These are phyloP conservation scores for Euschistus heros DNA, from an alignment of 1,140 invertebrate genomes.

Conservation along the genomic window DNA sequence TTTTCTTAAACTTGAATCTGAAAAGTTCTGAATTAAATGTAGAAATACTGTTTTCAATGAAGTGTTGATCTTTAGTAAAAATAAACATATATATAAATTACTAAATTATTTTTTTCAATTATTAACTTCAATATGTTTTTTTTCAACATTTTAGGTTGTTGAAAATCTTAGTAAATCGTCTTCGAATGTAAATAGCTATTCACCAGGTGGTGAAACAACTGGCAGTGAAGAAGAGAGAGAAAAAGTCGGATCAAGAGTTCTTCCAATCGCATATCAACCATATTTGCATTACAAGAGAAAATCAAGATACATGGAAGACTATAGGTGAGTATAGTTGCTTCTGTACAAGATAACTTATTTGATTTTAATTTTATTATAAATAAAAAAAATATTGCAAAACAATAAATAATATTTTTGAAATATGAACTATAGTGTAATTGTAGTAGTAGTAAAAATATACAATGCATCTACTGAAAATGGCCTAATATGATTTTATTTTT, in stretches of 20 bases:
- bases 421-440: neutral
- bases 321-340: slow-evolving; percentile 20
- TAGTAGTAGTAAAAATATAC: neutral
- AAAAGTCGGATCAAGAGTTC: neutral
- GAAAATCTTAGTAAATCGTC: slow-evolving; percentile 21
- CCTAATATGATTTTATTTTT: too few relatives aligned
- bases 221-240: neutral
- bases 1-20: too few relatives aligned
- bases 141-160: neutral
- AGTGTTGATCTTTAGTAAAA: too few relatives aligned
- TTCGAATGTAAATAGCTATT: slow-evolving; percentile 2
- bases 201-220: neutral
- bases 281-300: slow-evolving; percentile 28
- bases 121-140: neutral
- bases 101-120: too few relatives aligned
- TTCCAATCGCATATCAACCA: slow-evolving; percentile 1
- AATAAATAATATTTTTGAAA: neutral
- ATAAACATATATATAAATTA: too few relatives aligned
- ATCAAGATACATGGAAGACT: slow-evolving; percentile 31
- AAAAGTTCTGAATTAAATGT: too few relatives aligned
- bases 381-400: neutral
- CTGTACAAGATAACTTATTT: neutral
- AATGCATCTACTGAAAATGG: too few relatives aligned
- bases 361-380: neutral
- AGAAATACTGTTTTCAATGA: too few relatives aligned